Percentiles rank a stretch among this genome's conserved stretches.
Evolutionary conservation across 1,140 invertebrate species (phyloP).

Genomic region (Chironomus striatipennis): DNA sequence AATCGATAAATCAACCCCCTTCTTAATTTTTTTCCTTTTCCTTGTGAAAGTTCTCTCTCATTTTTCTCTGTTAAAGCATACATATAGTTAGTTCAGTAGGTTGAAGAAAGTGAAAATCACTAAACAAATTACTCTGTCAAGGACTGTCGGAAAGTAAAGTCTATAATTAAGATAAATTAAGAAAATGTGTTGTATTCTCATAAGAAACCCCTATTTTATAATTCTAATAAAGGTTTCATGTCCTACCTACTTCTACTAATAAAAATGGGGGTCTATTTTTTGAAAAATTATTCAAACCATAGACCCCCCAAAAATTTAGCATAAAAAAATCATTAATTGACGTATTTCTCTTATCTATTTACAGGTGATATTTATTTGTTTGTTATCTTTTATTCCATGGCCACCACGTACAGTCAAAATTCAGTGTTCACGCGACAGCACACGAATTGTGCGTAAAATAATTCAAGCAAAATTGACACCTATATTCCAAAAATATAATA

Average conservation of each 20-base stretch:
- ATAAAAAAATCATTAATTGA: slow-evolving; percentile 12
- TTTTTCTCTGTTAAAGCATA: too few species aligned
- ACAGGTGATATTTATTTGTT: slow-evolving; percentile 65
- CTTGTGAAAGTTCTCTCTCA: too few species aligned
- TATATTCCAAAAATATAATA: slow-evolving; percentile 74
- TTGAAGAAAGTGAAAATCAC: too few species aligned
- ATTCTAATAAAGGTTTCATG: slow-evolving; percentile 32
- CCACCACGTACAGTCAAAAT: slow-evolving; percentile 76
- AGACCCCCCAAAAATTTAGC: too few species aligned
- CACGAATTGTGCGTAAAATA: slow-evolving; percentile 77
- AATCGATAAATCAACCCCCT: too few species aligned
- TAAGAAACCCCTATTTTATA: not conserved
- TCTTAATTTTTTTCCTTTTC: too few species aligned
- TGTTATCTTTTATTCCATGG: slow-evolving; percentile 77
- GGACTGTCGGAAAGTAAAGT: too few species aligned
- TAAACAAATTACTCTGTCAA: too few species aligned
- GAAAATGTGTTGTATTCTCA: slow-evolving; percentile 10
- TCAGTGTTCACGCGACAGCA: slow-evolving; percentile 79
- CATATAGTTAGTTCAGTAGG: too few species aligned
- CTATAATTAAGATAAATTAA: slow-evolving; percentile 25
- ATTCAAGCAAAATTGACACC: slow-evolving; percentile 86
- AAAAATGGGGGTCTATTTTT: too few species aligned
- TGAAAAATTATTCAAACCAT: too few species aligned
- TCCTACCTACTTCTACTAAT: not conserved
- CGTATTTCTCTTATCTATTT: slow-evolving; percentile 31